Conservation (phyloP, 2,113 vertebrate genomes). For the Girardinichthys multiradiatus region DNA sequence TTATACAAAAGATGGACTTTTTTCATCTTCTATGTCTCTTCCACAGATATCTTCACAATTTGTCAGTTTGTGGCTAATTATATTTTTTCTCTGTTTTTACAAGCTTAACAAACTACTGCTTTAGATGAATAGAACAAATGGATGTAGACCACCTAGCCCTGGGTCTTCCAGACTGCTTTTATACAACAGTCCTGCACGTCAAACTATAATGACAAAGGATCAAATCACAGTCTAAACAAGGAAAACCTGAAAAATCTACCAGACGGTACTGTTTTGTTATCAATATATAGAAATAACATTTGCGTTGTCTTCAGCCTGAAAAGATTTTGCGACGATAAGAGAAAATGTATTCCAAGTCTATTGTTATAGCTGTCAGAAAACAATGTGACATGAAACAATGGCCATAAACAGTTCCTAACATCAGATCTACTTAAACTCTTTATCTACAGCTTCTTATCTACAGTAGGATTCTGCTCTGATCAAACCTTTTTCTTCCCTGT, state of each 20-base stretch:
- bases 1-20: too few species aligned
- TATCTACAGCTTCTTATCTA: slow-evolving; percentile 30
- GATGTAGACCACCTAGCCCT: slow-evolving; percentile 18
- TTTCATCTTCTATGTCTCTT: neutral
- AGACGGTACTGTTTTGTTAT: neutral
- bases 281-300: slow-evolving; percentile 5
- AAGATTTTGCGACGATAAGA: slow-evolving; percentile 6
- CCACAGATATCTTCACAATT: neutral
- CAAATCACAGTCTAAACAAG: slow-evolving; percentile 15
- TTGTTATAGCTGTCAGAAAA: slow-evolving; percentile 35
- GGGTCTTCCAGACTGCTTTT: neutral
- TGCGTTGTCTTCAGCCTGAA: neutral
- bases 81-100: neutral
- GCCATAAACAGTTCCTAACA: neutral
- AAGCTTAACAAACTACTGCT: neutral
- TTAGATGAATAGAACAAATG: neutral
- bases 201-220: slow-evolving; percentile 7
- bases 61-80: neutral
- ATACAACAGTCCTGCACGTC: slow-evolving; percentile 8
- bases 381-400: slow-evolving; percentile 23
- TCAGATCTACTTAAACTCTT: slow-evolving; percentile 1
- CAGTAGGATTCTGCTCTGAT: slow-evolving; percentile 12
- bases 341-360: neutral
- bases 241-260: slow-evolving; percentile 2
- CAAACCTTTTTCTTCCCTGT: slow-evolving; percentile 36